phyloP scores from a whole-genome alignment of 1,140 invertebrate species.

The Aleiodes sp. region DNA sequence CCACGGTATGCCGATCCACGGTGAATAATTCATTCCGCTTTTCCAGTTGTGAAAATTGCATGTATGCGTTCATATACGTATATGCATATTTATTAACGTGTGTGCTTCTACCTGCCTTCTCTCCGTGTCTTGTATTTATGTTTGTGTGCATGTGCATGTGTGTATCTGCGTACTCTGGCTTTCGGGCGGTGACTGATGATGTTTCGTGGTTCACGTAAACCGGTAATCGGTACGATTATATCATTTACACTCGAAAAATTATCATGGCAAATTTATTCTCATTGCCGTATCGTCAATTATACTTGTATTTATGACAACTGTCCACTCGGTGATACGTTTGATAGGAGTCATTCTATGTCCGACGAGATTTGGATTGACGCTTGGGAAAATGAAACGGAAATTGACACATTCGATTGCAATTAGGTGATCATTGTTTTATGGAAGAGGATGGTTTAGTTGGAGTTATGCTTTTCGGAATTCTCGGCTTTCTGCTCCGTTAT shows the following conservation, averaged over 20 bases:
- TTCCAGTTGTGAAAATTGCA: constrained; percentile 3
- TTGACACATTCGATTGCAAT: not conserved
- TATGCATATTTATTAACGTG: too few relatives aligned
- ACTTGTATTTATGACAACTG: not conserved
- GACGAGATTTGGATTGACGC: not conserved
- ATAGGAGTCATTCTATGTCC: not conserved
- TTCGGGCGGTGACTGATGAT: constrained; percentile 38
- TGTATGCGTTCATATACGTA: too few relatives aligned
- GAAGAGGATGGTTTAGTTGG: not conserved
- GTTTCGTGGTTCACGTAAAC: constrained; percentile 31
- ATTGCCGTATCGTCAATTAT: constrained; percentile 20
- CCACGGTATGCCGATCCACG: constrained; percentile 25
- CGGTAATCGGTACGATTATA: constrained; percentile 32
- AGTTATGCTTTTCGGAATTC: too few relatives aligned
- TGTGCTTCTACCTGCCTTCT: too few relatives aligned
- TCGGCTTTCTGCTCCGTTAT: not conserved
- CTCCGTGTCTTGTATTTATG: too few relatives aligned
- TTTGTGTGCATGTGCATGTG: constrained; percentile 12
- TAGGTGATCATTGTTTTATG: not conserved
- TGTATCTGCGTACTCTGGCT: constrained; percentile 41
- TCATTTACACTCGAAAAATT: constrained; percentile 30
- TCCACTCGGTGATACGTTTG: not conserved
- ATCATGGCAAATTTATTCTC: constrained; percentile 36
- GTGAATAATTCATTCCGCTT: constrained; percentile 49
- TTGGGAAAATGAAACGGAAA: not conserved